Base-by-base conservation (phyloP, 2,113 vertebrate species). In the Steatornis caripensis region DNA sequence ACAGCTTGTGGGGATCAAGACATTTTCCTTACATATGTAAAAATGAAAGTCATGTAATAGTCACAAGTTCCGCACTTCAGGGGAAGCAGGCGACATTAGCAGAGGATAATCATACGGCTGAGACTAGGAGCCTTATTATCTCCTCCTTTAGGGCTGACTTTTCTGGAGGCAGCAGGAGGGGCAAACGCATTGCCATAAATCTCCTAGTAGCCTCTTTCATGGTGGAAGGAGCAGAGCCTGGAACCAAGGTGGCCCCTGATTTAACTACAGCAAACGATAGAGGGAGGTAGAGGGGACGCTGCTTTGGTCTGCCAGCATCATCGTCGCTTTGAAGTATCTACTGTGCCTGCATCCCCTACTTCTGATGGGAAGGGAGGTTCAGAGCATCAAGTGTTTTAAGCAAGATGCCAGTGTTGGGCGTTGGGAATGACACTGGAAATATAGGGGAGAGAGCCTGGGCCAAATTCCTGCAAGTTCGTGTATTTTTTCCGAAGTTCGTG, bases 1-100 rank as follows among this genome's bases (percentile, higher is more conserved):
- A 81, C 58, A 96, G 60, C 55, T 89, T 95, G 83, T 91, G 78
- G 66, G 34, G 84, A 94, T 91, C 93, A 43, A 95, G 82, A 54
- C 34, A 58, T 95, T 89, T 93, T 82, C 68, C 78, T 85, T 69
- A 66, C 58, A 91, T 60, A 87, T 54, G 66, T 93, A 93, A 93
- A 95, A 84, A 57, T 76, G 84, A 88, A 90, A 91, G 49, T 57
- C 53, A 32, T 30, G 51, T 53, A 89, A 75, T 32, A 87, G 69
- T 84, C 86, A 48, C 72, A 87, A 94, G 55, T 70, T 82, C 80
- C 65, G 34, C 39, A n/a, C 49, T 58, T 71, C 48, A 26, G 72
- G 71, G 87, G 22, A 94, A 65, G 61, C 78, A 76, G 85, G 66
- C 17, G 10, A 93, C 80, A 55, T 87, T 72, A 91, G 54, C 62